Conservation (phyloP, 2,888 invertebrate species). For the Willowsia nigromaculata region DNA sequence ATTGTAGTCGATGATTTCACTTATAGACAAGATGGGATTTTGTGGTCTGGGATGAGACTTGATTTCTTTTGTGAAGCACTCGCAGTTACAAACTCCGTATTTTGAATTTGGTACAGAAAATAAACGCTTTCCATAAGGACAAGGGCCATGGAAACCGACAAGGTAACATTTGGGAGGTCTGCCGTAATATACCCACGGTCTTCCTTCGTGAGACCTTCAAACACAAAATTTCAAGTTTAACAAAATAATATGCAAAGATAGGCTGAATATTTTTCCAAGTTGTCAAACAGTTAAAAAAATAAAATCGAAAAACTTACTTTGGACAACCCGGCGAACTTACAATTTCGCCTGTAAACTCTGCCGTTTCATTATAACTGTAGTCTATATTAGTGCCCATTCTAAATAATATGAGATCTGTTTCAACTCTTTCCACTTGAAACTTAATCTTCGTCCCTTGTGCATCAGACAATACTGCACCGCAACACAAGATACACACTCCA, state of each 20-base stretch:
- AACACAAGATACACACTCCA: too few relatives aligned
- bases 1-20: background rate
- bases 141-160: slow-evolving; percentile 39
- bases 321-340: slow-evolving; percentile 51
- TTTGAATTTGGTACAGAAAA: slow-evolving; percentile 6
- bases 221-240: background rate
- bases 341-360: background rate
- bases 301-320: slow-evolving; percentile 5
- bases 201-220: slow-evolving; percentile 22
- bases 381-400: background rate
- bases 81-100: slow-evolving; percentile 56
- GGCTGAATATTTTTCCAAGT: too few relatives aligned
- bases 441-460: background rate
- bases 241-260: background rate
- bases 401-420: background rate
- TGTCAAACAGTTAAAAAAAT: background rate
- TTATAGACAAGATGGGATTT: background rate
- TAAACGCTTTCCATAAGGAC: slow-evolving; percentile 2
- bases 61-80: slow-evolving; percentile 28
- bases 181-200: slow-evolving; percentile 46
- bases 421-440: background rate
- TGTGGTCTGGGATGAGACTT: background rate
- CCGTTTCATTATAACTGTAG: slow-evolving; percentile 25
- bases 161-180: slow-evolving; percentile 29
- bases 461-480: background rate